phyloP scores from a whole-genome alignment of 1,140 invertebrate species.

The Battus philenor region DNA sequence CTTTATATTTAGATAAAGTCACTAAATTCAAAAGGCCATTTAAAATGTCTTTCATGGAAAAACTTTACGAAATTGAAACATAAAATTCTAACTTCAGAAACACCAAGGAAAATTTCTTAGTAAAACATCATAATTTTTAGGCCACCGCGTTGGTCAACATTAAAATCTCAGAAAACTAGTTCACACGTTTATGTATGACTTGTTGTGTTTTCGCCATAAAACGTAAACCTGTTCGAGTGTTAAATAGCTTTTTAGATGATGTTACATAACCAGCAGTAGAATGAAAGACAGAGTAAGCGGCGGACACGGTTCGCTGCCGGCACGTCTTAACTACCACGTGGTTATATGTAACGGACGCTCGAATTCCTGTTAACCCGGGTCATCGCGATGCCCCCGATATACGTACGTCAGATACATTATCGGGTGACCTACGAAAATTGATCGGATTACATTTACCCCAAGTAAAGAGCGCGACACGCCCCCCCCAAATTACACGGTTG shows the following conservation, averaged over 20 bases:
- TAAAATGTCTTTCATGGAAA: too few relatives aligned
- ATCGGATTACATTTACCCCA: slow-evolving; percentile 38
- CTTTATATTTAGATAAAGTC: too few relatives aligned
- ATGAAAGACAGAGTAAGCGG: slow-evolving; percentile 28
- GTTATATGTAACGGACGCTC: slow-evolving; percentile 38
- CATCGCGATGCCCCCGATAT: slow-evolving; percentile 41
- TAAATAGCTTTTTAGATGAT: slow-evolving; percentile 35
- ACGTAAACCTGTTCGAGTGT: slow-evolving; percentile 28
- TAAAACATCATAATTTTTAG: too few relatives aligned
- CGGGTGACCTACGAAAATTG: slow-evolving; percentile 44
- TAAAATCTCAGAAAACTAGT: slow-evolving; percentile 7
- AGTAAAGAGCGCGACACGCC: slow-evolving; percentile 38
- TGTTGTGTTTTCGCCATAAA: slow-evolving; percentile 22
- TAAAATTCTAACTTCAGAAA: too few relatives aligned
- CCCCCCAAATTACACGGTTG: slow-evolving; percentile 42
- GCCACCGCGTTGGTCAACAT: too few relatives aligned
- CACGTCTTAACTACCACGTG: slow-evolving; percentile 30
- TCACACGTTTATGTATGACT: slow-evolving; percentile 16
- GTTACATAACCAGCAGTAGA: slow-evolving; percentile 44
- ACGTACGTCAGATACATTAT: slow-evolving; percentile 31
- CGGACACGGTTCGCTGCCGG: slow-evolving; percentile 22
- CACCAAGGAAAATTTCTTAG: slow-evolving; percentile 5
- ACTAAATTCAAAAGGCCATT: too few relatives aligned
- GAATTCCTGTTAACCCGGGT: slow-evolving; percentile 39
- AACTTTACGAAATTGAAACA: too few relatives aligned